These are phyloP conservation scores for Leptopilina clavipes DNA, from an alignment of 1,140 invertebrate genomes.

Conservation along the genomic window DNA sequence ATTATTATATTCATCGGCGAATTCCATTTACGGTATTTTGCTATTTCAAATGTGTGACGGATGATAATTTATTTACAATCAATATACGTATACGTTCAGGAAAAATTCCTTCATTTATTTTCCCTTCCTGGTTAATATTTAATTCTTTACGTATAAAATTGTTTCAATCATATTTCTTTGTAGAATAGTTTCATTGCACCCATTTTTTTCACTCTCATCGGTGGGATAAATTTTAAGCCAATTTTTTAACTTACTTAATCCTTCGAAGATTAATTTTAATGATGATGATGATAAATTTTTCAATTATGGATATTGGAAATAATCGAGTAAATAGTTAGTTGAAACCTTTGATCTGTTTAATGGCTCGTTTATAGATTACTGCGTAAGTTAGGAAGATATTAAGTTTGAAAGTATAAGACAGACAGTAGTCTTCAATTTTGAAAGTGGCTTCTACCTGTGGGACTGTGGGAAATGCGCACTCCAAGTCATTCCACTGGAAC, in stretches of 20 bases:
- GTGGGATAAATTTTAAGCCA: background rate
- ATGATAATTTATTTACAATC: conserved; percentile 1
- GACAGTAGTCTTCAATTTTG: background rate
- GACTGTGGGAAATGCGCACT: background rate
- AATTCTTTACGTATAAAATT: background rate
- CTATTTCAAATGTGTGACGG: background rate
- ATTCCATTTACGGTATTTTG: background rate
- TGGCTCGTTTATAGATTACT: background rate
- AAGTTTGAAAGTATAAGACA: background rate
- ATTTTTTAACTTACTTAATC: too few species aligned
- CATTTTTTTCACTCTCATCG: too few species aligned
- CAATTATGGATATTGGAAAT: background rate
- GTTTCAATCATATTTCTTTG: background rate
- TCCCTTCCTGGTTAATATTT: background rate
- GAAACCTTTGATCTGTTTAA: conserved; percentile 12
- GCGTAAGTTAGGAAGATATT: background rate
- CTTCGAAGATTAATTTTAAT: too few species aligned
- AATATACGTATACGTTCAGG: background rate
- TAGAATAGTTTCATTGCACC: too few species aligned
- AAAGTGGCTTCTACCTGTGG: conserved; percentile 1
- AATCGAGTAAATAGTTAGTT: background rate
- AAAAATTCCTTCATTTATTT: conserved; percentile 9
- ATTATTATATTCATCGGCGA: background rate
- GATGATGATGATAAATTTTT: too few species aligned
- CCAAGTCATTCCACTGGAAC: conserved; percentile 16